phyloP scores from a whole-genome alignment of 1,140 invertebrate genomes.

The Cotesia vestalis region DNA sequence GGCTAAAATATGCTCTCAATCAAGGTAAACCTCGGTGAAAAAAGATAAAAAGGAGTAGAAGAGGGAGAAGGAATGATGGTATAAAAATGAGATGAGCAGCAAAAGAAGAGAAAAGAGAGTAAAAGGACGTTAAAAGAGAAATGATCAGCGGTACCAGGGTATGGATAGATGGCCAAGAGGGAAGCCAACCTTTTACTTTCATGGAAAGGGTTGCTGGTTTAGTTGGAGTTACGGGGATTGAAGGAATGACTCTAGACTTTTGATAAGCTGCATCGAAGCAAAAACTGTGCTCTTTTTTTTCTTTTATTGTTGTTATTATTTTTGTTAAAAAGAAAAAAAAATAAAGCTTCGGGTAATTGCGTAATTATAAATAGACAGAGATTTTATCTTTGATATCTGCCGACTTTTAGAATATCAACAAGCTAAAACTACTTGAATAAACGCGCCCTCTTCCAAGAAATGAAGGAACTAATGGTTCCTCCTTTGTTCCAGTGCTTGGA shows the following conservation, averaged over 20 bases:
- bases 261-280: slow-evolving; percentile 56
- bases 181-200: background rate
- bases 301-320: slow-evolving; percentile 50
- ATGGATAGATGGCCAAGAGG: slow-evolving; percentile 27
- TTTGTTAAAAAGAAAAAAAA: slow-evolving; percentile 25
- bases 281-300: slow-evolving; percentile 62
- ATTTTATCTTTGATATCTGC: slow-evolving; percentile 46
- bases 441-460: background rate
- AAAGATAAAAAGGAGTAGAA: slow-evolving; percentile 15
- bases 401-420: slow-evolving; percentile 7
- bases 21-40: slow-evolving; percentile 16
- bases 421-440: background rate
- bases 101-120: slow-evolving; percentile 2
- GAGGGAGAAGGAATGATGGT: no score
- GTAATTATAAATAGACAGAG: slow-evolving; percentile 64
- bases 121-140: slow-evolving; percentile 17
- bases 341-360: slow-evolving; percentile 53
- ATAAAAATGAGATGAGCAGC: slow-evolving; percentile 2
- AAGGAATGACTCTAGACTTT: slow-evolving; percentile 26
- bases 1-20: slow-evolving; percentile 31
- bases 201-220: slow-evolving; percentile 16
- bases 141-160: slow-evolving; percentile 16
- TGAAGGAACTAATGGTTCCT: no score
- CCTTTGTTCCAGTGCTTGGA: no score
- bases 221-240: slow-evolving; percentile 27